These are phyloP conservation scores for Rhadina sibilatrix DNA, from an alignment of 2,113 vertebrate genomes.

Conservation along the genomic window DNA sequence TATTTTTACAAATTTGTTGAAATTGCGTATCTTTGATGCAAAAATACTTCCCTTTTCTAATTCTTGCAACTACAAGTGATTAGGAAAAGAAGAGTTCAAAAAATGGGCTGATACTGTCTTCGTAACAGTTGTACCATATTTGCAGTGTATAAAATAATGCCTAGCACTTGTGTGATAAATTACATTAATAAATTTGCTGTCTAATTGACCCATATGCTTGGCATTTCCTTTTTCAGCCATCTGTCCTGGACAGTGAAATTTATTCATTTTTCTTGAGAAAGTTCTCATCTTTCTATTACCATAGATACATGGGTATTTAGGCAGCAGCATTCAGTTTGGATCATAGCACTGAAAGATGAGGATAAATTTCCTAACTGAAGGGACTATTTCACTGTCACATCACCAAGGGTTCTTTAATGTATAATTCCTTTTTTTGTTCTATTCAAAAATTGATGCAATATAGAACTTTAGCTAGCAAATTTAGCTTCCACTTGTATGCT, in stretches of 20 bases:
- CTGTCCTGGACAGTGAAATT: not conserved
- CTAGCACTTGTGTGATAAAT: not conserved
- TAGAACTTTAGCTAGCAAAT: not conserved
- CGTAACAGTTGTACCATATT: not conserved
- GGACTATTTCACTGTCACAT: not conserved
- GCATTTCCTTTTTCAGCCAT: not conserved
- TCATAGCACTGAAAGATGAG: not conserved
- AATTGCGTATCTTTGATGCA: not conserved
- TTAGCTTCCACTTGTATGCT: not conserved
- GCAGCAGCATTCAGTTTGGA: not conserved
- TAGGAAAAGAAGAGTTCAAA: not conserved
- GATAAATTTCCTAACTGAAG: not conserved
- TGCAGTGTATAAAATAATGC: not conserved
- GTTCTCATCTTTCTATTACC: not conserved
- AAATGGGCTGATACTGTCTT: not conserved
- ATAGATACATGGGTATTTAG: not conserved
- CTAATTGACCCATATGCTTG: not conserved
- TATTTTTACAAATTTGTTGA: not conserved
- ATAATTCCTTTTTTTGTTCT: not conserved
- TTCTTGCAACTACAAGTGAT: not conserved
- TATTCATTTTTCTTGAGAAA: not conserved
- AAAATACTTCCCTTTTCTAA: not conserved
- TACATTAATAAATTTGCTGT: not conserved
- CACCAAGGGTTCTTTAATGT: not conserved
- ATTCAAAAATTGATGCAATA: not conserved